phyloP scores from a whole-genome alignment of 1,140 invertebrate genomes.

The Coelopa frigida region DNA sequence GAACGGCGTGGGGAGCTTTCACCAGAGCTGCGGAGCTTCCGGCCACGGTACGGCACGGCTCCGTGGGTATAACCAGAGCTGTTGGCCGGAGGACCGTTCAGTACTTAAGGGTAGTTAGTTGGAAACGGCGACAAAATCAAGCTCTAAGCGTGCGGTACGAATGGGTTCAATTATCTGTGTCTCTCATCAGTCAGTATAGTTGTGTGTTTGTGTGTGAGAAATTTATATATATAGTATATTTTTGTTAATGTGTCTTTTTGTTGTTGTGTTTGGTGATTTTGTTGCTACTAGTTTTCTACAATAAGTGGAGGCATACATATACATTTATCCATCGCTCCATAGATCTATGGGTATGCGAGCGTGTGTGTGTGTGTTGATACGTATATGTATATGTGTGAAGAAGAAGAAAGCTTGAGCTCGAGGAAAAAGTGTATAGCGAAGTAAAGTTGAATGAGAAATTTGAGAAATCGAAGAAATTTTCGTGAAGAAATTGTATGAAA shows the following conservation, averaged over 20 bases:
- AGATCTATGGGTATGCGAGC: neutral
- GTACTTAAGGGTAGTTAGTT: conserved; percentile 45
- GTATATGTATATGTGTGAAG: conserved; percentile 1
- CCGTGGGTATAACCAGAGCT: conserved; percentile 35
- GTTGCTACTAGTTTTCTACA: conserved; percentile 5
- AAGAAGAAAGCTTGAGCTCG: conserved; percentile 2
- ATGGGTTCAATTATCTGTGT: no score
- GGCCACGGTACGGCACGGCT: conserved; percentile 5
- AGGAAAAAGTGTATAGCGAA: conserved; percentile 8
- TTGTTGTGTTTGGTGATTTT: no score
- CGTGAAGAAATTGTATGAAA: neutral
- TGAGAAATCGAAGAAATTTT: neutral
- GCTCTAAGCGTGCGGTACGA: conserved; percentile 41
- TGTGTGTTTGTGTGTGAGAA: no score
- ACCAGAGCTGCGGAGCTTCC: neutral
- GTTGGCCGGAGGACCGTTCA: conserved; percentile 30
- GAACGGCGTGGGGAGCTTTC: neutral
- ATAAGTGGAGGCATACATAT: neutral
- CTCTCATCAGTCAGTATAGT: no score
- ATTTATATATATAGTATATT: no score
- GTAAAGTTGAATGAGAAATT: neutral
- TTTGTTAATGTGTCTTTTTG: no score
- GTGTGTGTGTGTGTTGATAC: conserved; percentile 5
- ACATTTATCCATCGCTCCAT: neutral
- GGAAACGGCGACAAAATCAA: conserved; percentile 40